Evolutionary conservation across 64 coral and sea anemone species (phyloP).

Genomic region (Stylophora pistillata): DNA sequence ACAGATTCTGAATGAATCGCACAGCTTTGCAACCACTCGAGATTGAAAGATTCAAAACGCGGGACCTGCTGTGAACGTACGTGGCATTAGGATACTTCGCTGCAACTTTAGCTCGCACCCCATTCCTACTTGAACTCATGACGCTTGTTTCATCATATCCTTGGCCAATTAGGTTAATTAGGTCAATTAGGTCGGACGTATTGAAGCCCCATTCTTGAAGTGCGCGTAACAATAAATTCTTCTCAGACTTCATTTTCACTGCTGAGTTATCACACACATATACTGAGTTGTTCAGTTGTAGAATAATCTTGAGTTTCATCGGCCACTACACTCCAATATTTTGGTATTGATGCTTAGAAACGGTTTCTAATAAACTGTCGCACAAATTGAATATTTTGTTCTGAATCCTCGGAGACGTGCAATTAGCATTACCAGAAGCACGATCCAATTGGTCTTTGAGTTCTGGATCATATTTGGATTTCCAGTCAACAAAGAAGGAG

Average conservation of each 20-base stretch:
- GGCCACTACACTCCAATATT: conserved; percentile 66
- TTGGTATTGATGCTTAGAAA: conserved; percentile 36
- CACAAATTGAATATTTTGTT: conserved; percentile 60
- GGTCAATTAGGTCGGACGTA: conserved; percentile 51
- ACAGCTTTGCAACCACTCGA: conserved; percentile 64
- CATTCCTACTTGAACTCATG: conserved; percentile 67
- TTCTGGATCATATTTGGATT: conserved; percentile 48
- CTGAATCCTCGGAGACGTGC: conserved; percentile 61
- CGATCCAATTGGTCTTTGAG: conserved; percentile 56
- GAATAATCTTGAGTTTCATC: conserved; percentile 66
- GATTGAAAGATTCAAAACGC: conserved; percentile 61
- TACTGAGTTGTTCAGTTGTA: conserved; percentile 58
- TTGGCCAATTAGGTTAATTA: conserved; percentile 64
- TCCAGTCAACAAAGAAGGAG: conserved; percentile 65
- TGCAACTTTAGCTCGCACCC: conserved; percentile 63
- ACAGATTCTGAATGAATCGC: conserved; percentile 57
- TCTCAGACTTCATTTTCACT: conserved; percentile 45
- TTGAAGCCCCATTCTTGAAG: conserved; percentile 27
- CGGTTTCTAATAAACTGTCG: conserved; percentile 39
- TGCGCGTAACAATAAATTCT: background rate
- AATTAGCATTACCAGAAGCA: conserved; percentile 56
- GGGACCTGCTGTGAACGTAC: conserved; percentile 55
- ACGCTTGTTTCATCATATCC: conserved; percentile 57
- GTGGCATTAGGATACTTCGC: conserved; percentile 59
- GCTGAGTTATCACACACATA: conserved; percentile 34